These are phyloP conservation scores for Cheirogaleus major DNA, from an alignment of 2,797 vertebrate genomes.

Conservation along the genomic window DNA sequence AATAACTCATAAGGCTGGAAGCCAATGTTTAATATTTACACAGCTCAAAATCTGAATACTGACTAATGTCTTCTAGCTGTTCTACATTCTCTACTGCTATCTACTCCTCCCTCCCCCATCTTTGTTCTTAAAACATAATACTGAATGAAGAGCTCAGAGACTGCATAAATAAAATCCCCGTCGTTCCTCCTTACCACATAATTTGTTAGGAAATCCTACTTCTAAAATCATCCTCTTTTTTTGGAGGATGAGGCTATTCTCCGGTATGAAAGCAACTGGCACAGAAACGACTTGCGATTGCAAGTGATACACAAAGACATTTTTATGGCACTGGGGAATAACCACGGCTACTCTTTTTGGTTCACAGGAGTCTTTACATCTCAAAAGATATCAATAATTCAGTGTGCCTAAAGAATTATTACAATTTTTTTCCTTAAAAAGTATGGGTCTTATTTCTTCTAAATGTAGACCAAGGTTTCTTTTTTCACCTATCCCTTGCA, in stretches of 20 bases:
- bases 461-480: background rate
- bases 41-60: slow-evolving; percentile 48
- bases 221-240: background rate
- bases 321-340: background rate
- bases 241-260: background rate
- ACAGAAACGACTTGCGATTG: background rate
- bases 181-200: background rate
- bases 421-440: background rate
- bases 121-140: background rate
- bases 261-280: background rate
- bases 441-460: background rate
- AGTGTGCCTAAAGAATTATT: background rate
- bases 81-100: background rate
- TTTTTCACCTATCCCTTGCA: background rate
- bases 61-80: slow-evolving; percentile 22
- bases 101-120: background rate
- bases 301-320: background rate
- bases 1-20: slow-evolving; percentile 41
- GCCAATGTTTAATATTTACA: slow-evolving; percentile 12
- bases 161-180: background rate
- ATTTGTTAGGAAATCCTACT: background rate
- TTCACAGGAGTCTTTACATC: background rate
- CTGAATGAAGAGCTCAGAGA: background rate
- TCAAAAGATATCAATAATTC: slow-evolving; percentile 33
- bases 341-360: background rate